Evolutionary conservation across 2,888 invertebrate genomes (phyloP).

Genomic region (Smittia sp.): DNA sequence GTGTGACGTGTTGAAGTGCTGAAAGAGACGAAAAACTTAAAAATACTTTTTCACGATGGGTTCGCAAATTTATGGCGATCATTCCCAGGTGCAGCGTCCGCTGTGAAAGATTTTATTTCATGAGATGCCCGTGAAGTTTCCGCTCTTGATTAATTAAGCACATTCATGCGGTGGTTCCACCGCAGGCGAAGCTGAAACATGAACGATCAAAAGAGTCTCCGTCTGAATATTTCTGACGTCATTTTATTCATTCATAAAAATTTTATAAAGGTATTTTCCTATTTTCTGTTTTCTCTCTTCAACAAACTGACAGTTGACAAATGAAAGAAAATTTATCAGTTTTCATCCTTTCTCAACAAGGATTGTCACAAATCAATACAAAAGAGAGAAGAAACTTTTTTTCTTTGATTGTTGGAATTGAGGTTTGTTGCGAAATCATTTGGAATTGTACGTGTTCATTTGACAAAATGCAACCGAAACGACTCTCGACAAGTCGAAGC

Average conservation of each 20-base stretch:
- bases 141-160: neutral
- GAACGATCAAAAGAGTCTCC: slow-evolving; percentile 57
- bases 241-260: slow-evolving; percentile 49
- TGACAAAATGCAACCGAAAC: neutral
- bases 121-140: neutral
- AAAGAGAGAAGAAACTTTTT: neutral
- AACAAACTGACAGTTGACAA: neutral
- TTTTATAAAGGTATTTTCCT: slow-evolving; percentile 32
- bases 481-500: no score
- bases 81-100: neutral
- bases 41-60: slow-evolving; percentile 9
- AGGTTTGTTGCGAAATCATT: neutral
- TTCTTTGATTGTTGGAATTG: neutral
- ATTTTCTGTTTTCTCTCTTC: slow-evolving; percentile 5
- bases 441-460: neutral
- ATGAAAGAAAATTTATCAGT: neutral
- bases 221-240: slow-evolving; percentile 87
- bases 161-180: no score
- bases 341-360: neutral
- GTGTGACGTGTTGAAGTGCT: slow-evolving; percentile 12
- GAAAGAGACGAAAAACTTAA: slow-evolving; percentile 2
- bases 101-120: neutral
- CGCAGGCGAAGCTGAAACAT: no score
- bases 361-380: neutral
- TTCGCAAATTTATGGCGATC: neutral